Percentiles rank a stretch among this genome's conserved stretches.
Evolutionary conservation across 2,797 vertebrate species (phyloP).

Genomic region (Darevskia mixta): DNA sequence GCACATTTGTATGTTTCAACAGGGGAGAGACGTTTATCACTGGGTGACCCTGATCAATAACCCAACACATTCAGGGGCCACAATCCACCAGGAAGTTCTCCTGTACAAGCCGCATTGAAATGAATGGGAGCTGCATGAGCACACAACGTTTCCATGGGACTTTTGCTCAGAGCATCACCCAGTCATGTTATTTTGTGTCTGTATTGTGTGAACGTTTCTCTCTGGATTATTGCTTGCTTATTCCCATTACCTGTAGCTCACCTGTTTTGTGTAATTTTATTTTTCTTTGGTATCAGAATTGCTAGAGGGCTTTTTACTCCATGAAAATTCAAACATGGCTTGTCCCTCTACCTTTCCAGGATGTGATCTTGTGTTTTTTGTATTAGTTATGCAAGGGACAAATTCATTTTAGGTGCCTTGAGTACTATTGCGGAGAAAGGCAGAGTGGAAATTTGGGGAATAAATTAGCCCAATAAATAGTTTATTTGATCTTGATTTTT

Average conservation of each 20-base stretch:
- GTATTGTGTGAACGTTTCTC: constrained; percentile 7
- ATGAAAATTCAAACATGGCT: constrained; percentile 56
- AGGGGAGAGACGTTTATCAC: constrained; percentile 24
- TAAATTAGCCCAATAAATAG: not conserved
- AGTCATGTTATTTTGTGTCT: constrained; percentile 24
- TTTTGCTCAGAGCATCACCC: not conserved
- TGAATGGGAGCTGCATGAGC: not conserved
- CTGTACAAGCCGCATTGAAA: not conserved
- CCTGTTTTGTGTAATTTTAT: constrained; percentile 41
- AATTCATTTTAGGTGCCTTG: not conserved
- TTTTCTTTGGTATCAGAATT: constrained; percentile 33
- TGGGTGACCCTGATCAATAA: constrained; percentile 19
- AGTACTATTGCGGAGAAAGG: not conserved
- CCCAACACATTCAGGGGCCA: constrained; percentile 3
- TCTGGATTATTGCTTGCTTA: constrained; percentile 49
- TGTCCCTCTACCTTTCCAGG: not conserved
- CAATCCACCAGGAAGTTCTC: not conserved
- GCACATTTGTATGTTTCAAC: constrained; percentile 29
- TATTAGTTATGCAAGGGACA: constrained; percentile 14
- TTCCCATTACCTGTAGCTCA: constrained; percentile 43
- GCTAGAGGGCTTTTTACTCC: constrained; percentile 49
- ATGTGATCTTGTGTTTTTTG: not conserved
- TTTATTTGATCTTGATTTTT: not conserved
- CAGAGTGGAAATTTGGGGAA: not conserved
- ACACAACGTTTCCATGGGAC: not conserved